Percentiles rank a stretch among this genome's conserved stretches.
Evolutionary conservation across 2,888 invertebrate genomes (phyloP).

Genomic region (Hetaerina titia): DNA sequence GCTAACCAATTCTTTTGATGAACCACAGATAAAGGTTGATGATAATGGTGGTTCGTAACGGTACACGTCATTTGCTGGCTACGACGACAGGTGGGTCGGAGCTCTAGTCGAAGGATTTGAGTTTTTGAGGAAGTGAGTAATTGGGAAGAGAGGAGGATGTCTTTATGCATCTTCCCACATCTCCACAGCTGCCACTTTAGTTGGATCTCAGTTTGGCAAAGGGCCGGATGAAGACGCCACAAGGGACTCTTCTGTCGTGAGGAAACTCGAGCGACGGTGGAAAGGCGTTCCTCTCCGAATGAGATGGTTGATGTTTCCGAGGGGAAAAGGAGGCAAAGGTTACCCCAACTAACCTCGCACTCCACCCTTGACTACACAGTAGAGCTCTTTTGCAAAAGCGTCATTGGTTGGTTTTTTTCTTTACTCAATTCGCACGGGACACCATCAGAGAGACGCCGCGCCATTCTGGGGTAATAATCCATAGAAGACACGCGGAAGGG

Average conservation of each 20-base stretch:
- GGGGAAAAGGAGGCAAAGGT: not conserved
- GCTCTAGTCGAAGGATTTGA: not conserved
- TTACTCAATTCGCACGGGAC: not conserved
- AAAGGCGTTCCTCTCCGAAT: not conserved
- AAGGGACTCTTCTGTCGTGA: not conserved
- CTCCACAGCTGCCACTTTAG: not conserved
- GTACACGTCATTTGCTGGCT: not conserved
- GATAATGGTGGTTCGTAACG: not conserved
- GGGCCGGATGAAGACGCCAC: constrained; percentile 4
- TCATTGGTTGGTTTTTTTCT: not conserved
- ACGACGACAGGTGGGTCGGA: not conserved
- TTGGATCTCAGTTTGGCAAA: constrained; percentile 5
- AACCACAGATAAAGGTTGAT: no score
- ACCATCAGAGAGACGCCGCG: not conserved
- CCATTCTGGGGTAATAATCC: not conserved
- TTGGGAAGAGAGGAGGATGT: not conserved
- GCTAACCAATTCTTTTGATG: no score
- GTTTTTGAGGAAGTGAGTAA: constrained; percentile 4
- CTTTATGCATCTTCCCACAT: constrained; percentile 17
- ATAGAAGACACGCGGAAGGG: not conserved
- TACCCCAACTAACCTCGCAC: not conserved
- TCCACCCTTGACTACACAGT: not conserved
- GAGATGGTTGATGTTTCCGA: not conserved
- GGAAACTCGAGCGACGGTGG: not conserved
- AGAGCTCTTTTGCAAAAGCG: not conserved